phyloP scores from a whole-genome alignment of 2,113 vertebrate species.

The Barnardius zonarius region DNA sequence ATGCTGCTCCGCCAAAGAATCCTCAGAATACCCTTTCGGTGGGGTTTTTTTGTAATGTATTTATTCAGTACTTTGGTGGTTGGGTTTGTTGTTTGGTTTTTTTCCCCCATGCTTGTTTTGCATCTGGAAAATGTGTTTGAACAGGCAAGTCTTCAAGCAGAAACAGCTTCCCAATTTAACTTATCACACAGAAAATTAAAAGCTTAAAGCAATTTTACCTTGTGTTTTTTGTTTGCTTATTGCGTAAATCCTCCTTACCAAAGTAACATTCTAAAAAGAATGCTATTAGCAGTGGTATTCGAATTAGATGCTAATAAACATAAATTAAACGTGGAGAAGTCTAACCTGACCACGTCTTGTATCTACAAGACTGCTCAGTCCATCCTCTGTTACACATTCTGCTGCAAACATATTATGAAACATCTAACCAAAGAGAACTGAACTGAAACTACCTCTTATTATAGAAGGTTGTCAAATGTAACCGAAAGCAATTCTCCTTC shows the following conservation, averaged over 20 bases:
- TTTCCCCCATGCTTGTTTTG: neutral
- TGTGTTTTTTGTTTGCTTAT: neutral
- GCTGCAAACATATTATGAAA: neutral
- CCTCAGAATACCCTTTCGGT: neutral
- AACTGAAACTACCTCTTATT: neutral
- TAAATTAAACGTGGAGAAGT: neutral
- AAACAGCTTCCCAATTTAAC: neutral
- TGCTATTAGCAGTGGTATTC: neutral
- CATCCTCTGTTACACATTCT: neutral
- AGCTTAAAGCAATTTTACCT: conserved; percentile 5
- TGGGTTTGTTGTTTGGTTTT: neutral
- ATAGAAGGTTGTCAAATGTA: neutral
- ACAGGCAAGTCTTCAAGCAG: neutral
- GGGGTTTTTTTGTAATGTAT: neutral
- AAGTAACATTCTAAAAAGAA: neutral
- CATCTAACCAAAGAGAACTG: neutral
- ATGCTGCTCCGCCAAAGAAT: neutral
- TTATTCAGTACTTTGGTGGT: neutral
- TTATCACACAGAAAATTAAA: neutral
- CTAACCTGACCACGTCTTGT: neutral
- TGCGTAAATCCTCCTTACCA: neutral
- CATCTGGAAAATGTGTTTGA: neutral
- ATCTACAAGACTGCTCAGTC: neutral
- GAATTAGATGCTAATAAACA: neutral
- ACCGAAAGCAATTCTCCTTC: neutral